Evolutionary conservation across 2,797 vertebrate genomes (phyloP).

Genomic region (Tenualosa thibaudeaui): DNA sequence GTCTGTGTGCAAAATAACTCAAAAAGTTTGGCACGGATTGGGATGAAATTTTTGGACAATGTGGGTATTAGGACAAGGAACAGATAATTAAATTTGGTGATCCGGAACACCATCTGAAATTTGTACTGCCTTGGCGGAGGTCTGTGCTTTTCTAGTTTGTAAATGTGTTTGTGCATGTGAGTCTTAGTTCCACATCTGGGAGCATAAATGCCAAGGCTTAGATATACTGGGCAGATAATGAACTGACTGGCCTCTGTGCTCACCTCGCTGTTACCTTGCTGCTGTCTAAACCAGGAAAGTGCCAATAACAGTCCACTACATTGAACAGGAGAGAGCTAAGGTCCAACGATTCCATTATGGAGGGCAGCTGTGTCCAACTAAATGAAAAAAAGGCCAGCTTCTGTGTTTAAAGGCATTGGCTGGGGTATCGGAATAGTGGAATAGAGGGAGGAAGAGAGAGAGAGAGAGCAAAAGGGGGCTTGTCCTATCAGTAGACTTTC

Average conservation of each 20-base stretch:
- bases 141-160: too few relatives aligned
- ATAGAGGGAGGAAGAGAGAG: background rate
- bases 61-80: too few relatives aligned
- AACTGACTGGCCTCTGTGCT: background rate
- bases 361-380: background rate
- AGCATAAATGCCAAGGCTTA: background rate
- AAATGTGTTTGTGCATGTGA: too few relatives aligned
- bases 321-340: background rate
- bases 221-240: background rate
- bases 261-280: background rate
- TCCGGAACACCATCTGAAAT: too few relatives aligned
- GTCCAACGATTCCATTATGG: slow-evolving; percentile 16
- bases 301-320: background rate
- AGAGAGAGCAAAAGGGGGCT: background rate
- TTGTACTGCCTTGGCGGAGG: too few relatives aligned
- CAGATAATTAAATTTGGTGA: too few relatives aligned
- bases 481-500: background rate
- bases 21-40: too few relatives aligned
- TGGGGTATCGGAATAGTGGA: background rate
- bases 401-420: slow-evolving; percentile 10
- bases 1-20: background rate
- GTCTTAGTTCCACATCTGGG: background rate
- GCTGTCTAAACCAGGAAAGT: background rate
- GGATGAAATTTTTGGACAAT: too few relatives aligned
- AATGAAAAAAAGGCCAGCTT: slow-evolving; percentile 2